These are phyloP conservation scores for Axis porcinus DNA, from an alignment of 2,113 vertebrate genomes.

Conservation along the genomic window DNA sequence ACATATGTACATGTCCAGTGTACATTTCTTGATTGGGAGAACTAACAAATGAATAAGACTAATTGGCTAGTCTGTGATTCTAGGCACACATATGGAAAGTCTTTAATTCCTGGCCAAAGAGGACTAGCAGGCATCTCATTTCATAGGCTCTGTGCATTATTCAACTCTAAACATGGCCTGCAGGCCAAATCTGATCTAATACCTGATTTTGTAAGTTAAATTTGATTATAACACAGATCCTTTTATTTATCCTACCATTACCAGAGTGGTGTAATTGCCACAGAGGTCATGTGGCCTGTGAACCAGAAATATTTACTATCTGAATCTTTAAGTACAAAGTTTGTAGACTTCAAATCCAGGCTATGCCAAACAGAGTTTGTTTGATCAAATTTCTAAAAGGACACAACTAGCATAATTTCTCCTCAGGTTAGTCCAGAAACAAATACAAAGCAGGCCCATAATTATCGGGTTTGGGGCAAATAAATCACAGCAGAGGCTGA, in stretches of 20 bases:
- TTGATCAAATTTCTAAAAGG: constrained; percentile 13
- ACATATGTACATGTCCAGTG: background rate
- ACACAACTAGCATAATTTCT: background rate
- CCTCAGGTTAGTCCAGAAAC: background rate
- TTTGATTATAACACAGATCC: background rate
- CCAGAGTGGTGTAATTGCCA: background rate
- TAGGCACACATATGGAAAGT: background rate
- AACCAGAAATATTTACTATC: background rate
- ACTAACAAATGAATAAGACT: background rate
- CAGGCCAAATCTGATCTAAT: background rate
- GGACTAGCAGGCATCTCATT: background rate
- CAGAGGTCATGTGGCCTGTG: background rate
- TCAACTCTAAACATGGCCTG: background rate
- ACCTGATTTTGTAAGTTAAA: background rate
- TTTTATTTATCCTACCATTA: background rate
- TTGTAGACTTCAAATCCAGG: background rate
- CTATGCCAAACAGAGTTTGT: background rate
- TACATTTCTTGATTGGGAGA: background rate
- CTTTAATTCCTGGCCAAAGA: background rate
- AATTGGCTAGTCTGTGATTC: background rate
- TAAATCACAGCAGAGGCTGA: background rate
- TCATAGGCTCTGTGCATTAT: background rate
- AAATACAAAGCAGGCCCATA: background rate
- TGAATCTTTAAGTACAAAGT: background rate
- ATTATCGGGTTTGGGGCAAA: background rate